Base-by-base conservation (phyloP, 2,113 vertebrate species). In the Pipra filicauda region DNA sequence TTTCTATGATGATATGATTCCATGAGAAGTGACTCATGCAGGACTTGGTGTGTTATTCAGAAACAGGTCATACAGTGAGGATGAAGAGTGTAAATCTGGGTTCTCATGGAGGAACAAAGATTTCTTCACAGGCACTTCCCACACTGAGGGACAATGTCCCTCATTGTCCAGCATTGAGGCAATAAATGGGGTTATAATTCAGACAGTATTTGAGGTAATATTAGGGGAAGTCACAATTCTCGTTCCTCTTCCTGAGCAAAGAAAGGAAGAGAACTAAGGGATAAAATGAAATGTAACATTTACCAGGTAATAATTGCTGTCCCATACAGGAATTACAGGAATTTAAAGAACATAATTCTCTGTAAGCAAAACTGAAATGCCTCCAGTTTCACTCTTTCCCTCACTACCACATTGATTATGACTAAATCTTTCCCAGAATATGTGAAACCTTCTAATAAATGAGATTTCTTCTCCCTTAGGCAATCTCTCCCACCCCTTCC, bases 51-150 rank as follows among this genome's bases (percentile, higher is more conserved):
- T 37, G 33, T 44, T 41, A 69, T 44, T 49, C 41, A 80, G 54
- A 31, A 67, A 26, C 5, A 52, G 37, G 8, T 26, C 41, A 37
- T 19, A 8, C 5, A 6, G 23, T 39, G 51, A 65, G 31, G 72
- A 23, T 14, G 64, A 52, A 69, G 11, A 4, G 17, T 58, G 10
- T 20, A 58, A 74, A 31, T 37, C 55, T 55, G 33, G 12, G 8
- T 46, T 74, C 61, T 54, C 0, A 0, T 61, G 64, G 21, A 39
- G 19, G 23, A 85, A 4, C 0, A 1, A 21, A 54, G 9, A 21
- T 28, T 69, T 37, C 54, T 83, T 65, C 83, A 44, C 33, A 61
- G 19, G 31, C 28, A 35, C 19, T 67, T 90, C 13, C 37, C n/a
- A 23, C 2, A 0, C 12, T 24, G 39, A 58, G 18, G 35, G 21